phyloP scores from a whole-genome alignment of 1,140 invertebrate species.

The Aphidius gifuensis region DNA sequence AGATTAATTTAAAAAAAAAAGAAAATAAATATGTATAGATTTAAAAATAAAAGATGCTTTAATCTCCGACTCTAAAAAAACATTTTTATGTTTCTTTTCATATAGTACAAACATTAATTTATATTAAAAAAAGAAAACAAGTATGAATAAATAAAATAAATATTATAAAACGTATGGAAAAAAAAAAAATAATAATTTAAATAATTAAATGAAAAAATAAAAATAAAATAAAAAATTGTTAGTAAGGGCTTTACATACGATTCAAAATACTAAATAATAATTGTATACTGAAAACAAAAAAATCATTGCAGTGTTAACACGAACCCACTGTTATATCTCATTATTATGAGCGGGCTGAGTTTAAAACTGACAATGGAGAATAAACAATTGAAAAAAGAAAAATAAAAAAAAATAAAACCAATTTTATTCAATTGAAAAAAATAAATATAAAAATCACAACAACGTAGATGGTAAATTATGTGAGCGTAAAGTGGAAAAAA shows the following conservation, averaged over 20 bases:
- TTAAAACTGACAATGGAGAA: background rate
- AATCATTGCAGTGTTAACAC: constrained; percentile 12
- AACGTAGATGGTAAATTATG: background rate
- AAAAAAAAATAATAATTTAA: constrained; percentile 32
- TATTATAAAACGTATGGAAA: background rate
- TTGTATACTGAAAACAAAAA: constrained; percentile 28
- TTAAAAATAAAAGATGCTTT: constrained; percentile 29
- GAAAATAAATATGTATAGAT: background rate
- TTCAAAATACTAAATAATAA: constrained; percentile 47
- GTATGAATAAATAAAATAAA: constrained; percentile 40
- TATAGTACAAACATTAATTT: constrained; percentile 55
- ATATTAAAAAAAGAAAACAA: constrained; percentile 37
- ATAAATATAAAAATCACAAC: constrained; percentile 1
- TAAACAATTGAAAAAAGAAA: constrained; percentile 2
- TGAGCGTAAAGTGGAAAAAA: constrained; percentile 3
- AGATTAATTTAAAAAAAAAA: constrained; percentile 1
- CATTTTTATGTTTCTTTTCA: constrained; percentile 36
- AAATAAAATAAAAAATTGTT: constrained; percentile 32
- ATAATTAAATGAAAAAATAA: constrained; percentile 31
- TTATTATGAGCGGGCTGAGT: background rate
- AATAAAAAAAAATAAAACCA: constrained; percentile 8
- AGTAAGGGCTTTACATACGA: constrained; percentile 53
- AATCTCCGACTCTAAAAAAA: constrained; percentile 15
- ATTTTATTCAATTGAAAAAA: background rate
- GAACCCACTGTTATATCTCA: constrained; percentile 7